Evolutionary conservation across 2,888 invertebrate genomes (phyloP).

Genomic region (Furcula furcula): DNA sequence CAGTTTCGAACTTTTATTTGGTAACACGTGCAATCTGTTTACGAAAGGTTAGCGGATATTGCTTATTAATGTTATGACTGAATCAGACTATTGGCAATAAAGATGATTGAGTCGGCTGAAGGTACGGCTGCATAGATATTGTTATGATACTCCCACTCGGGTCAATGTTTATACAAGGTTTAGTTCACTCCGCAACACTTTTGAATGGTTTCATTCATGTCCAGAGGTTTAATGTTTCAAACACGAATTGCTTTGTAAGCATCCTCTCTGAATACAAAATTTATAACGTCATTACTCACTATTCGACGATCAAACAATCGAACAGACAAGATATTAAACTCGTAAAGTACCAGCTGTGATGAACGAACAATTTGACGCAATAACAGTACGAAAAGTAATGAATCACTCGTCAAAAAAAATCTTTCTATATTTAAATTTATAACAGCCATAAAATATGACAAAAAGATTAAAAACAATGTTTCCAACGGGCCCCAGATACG

Average conservation of each 20-base stretch:
- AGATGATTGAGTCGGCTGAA: slow-evolving; percentile 54
- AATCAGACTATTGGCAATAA: slow-evolving; percentile 69
- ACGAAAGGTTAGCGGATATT: slow-evolving; percentile 71
- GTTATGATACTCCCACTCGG: not conserved
- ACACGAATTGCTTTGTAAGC: not conserved
- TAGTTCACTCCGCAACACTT: not conserved
- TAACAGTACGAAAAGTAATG: slow-evolving; percentile 9
- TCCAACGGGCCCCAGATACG: slow-evolving; percentile 11
- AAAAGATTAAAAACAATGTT: slow-evolving; percentile 23
- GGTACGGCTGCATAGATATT: slow-evolving; percentile 6
- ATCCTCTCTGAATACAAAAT: not conserved
- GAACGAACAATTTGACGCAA: slow-evolving; percentile 15
- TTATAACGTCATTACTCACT: not conserved
- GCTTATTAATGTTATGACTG: slow-evolving; percentile 72
- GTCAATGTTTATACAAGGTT: not conserved
- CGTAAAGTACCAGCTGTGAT: not conserved
- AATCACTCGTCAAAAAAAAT: slow-evolving; percentile 11
- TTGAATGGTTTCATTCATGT: slow-evolving; percentile 1
- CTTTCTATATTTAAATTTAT: slow-evolving; percentile 23
- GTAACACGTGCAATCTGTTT: slow-evolving; percentile 62
- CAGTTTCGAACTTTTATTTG: slow-evolving; percentile 15
- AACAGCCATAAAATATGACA: slow-evolving; percentile 27
- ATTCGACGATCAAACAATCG: slow-evolving; percentile 3
- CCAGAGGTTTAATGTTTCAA: not conserved
- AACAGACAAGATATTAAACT: not conserved